Base-by-base conservation (phyloP, 2,113 vertebrate genomes). In the Peromyscus leucopus region DNA sequence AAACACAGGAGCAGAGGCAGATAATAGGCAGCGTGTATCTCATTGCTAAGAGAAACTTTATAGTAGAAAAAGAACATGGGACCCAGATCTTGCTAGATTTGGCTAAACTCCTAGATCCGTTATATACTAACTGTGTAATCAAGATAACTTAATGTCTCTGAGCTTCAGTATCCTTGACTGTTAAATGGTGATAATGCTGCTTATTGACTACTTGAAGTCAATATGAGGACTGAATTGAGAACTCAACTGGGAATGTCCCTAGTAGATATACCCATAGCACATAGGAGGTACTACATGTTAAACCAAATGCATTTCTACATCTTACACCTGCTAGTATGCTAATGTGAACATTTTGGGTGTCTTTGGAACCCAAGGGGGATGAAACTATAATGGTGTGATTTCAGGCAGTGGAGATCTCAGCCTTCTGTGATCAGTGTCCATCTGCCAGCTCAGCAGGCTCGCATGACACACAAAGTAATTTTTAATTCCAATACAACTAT, bases 401-500 rank as follows among this genome's bases (percentile, higher is more conserved):
- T 93, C 11, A 91, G 82, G 84, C 83, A 71, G 59, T 86, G 46
- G 94, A 93, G 28, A 42, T 88, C 93, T 92, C 86, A 46, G 80
- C 76, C 19, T 17, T 95, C 31, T 95, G 65, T 92, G 80, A 65
- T 94, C 86, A 80, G 1, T 94, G 55, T 89, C 94, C 55, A 24
- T 93, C 91, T 97, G 82, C 72, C 74, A 96, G 72, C 76, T 98
- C 86, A 91, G 82, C 78, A 95, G 86, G 76, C 61, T 94, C 91
- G 83, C 78, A 69, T 91, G 55, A 87, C 67, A 91, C 59, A 91
- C 80, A 83, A 59, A 96, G 65, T 95, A 48, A 90, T 86, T 97
- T 91, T 95, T 97, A 97, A 95, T 97, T 93, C 89, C 71, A 80
- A 80, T 88, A 92, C 57, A 96, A 65, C 72, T 93, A 57, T 95